Conservation (phyloP, 2,888 invertebrate genomes). For the Carterocephalus palaemon region DNA sequence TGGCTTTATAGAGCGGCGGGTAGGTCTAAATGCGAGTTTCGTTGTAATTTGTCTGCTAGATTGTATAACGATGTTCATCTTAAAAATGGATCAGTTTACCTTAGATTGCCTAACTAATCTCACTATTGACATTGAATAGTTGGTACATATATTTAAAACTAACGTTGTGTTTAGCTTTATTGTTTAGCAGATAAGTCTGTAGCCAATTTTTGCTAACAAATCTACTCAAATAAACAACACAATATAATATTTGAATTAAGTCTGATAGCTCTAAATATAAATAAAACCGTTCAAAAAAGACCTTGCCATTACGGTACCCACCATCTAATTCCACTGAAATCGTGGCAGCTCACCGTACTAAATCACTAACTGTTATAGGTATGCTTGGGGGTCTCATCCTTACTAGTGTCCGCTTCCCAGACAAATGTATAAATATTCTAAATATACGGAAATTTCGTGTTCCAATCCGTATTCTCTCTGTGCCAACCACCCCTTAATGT, state of each 20-base stretch:
- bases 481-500: constrained; percentile 18
- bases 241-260: no score
- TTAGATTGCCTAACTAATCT: no score
- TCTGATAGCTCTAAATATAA: no score
- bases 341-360: constrained; percentile 62
- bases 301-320: constrained; percentile 40
- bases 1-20: constrained; percentile 25
- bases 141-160: no score
- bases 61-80: no score
- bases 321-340: constrained; percentile 73
- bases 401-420: constrained; percentile 55
- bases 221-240: no score
- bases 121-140: no score
- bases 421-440: constrained; percentile 76
- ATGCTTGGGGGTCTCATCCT: constrained; percentile 68
- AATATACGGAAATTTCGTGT: constrained; percentile 69
- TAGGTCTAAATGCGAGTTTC: constrained; percentile 29
- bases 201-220: no score
- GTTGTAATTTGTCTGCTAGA: no score
- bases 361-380: constrained; percentile 68
- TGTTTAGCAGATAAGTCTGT: no score
- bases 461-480: constrained; percentile 22
- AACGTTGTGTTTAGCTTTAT: no score
- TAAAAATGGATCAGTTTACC: no score
- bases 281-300: constrained; percentile 48